Conservation (phyloP, 2,797 vertebrate genomes). For the Dromococcyx pavoninus region DNA sequence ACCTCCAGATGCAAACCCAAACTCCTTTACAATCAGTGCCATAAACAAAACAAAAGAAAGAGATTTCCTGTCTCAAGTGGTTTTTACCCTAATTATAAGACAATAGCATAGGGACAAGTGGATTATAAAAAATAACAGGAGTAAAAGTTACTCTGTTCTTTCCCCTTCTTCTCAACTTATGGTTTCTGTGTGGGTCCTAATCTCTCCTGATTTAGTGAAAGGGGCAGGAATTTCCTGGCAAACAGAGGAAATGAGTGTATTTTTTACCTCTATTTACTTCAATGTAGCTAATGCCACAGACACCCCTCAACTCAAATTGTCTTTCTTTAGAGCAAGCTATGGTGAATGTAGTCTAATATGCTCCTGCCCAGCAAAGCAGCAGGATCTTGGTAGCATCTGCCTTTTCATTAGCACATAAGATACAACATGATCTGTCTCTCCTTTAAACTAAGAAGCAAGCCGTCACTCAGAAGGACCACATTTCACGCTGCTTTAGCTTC, state of each 20-base stretch:
- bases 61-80: not conserved
- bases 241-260: not conserved
- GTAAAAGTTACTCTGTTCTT: not conserved
- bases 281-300: not conserved
- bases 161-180: not conserved
- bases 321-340: not conserved
- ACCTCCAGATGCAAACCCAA: not conserved
- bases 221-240: not conserved
- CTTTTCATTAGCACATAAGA: not conserved
- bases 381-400: not conserved
- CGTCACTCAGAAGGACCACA: not conserved
- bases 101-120: not conserved
- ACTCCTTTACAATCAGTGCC: not conserved
- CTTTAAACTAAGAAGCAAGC: not conserved
- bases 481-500: not conserved
- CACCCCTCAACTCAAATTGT: not conserved
- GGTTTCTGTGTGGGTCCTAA: not conserved
- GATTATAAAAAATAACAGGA: not conserved
- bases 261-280: not conserved
- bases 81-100: not conserved
- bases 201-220: not conserved
- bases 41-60: not conserved
- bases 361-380: not conserved
- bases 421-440: not conserved
- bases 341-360: not conserved